Evolutionary conservation across 2,113 vertebrate genomes (phyloP), one percentile per base, ranked within the genome.

Genomic region (Meleagris gallopavo): DNA sequence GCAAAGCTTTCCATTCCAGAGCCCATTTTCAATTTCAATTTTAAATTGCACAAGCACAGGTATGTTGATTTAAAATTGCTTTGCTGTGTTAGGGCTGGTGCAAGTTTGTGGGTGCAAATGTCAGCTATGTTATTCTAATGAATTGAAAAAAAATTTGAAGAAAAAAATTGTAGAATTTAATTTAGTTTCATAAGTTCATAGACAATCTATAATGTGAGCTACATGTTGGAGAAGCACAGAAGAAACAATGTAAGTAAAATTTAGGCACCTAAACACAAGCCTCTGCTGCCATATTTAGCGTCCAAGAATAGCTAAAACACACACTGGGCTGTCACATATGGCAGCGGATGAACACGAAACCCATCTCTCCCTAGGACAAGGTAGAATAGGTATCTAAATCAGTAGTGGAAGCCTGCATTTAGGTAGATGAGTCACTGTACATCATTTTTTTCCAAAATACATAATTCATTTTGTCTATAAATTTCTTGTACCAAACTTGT

Each of bases 21-120:
- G 45, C 25, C 60, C 46, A 27, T 93, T 89, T 94, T 71, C 32
- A 80, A 88, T n/a, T n/a, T n/a, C n/a, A n/a, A n/a, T 82, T 89
- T 74, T 72, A 62, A 89, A 90, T 89, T 79, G 48, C 45, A 70
- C n/a, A 27, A 57, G 69, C 82, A 40, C 46, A 83, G 45, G 24
- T 57, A 86, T 50, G 79, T 21, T 80, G 78, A 85, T 92, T 70
- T 94, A 55, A 61, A 86, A 91, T 76, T 77, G 66, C 36, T 94
- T 77, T 95, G 41, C 45, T 85, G 34, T 66, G 0, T 58, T 40
- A 77, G 55, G 43, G 16, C 60, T 87, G 46, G 54, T 83, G 45
- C 41, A 91, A 74, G 81, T 93, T 81, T 81, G 9, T 21, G 48
- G 9, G 18, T 83, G 57, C 46, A 89, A 83, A 90, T 88, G 46